These are phyloP conservation scores for Poecilobothrus nobilitatus DNA, from an alignment of 2,888 invertebrate genomes.

Conservation along the genomic window DNA sequence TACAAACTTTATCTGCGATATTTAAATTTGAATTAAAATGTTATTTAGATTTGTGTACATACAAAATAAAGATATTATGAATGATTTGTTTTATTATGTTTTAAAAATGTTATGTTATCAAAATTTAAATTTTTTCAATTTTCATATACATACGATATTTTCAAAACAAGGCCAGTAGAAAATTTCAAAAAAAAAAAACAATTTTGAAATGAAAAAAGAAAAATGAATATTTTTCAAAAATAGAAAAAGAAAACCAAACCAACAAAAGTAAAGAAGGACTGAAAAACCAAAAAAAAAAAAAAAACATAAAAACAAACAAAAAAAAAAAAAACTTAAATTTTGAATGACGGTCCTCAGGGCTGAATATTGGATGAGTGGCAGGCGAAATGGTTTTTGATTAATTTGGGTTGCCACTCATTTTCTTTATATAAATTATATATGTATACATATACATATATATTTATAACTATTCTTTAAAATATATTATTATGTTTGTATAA, in stretches of 20 bases:
- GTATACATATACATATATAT: no score
- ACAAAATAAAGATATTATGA: no score
- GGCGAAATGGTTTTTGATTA: slow-evolving; percentile 30
- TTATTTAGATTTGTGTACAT: no score
- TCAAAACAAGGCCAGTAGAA: no score
- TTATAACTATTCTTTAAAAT: no score
- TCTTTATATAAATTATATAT: not conserved
- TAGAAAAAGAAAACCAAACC: not conserved
- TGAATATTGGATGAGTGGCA: slow-evolving; percentile 27
- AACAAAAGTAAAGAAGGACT: not conserved
- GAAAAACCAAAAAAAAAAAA: no score
- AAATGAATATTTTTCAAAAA: not conserved
- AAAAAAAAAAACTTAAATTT: slow-evolving; percentile 5
- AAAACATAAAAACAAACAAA: not conserved
- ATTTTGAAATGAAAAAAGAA: not conserved
- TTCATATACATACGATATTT: no score
- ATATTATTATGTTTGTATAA: not conserved
- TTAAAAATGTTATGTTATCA: no score
- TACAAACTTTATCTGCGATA: no score
- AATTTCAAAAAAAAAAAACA: not conserved
- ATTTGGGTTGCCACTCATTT: slow-evolving; percentile 19
- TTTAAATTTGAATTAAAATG: no score
- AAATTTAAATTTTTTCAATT: no score
- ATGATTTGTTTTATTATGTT: no score
- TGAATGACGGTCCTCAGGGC: slow-evolving; percentile 10